These are phyloP conservation scores for Etia nguti DNA, from an alignment of 2,113 vertebrate genomes.

Conservation along the genomic window DNA sequence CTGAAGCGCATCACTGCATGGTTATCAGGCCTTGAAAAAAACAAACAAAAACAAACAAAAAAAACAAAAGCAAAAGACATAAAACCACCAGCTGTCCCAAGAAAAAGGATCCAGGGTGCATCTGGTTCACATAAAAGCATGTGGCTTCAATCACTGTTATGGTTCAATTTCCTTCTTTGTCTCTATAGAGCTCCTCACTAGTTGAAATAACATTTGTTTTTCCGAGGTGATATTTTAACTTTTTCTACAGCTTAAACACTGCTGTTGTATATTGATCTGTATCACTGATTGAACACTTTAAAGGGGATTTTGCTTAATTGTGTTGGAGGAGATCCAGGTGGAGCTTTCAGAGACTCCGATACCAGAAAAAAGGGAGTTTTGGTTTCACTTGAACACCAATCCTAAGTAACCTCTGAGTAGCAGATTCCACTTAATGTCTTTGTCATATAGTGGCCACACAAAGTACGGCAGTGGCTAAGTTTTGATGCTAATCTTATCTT, in stretches of 20 bases:
- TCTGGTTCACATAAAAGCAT: background rate
- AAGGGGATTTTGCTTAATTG: background rate
- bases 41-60: background rate
- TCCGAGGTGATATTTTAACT: background rate
- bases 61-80: background rate
- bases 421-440: background rate
- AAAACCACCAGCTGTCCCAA: background rate
- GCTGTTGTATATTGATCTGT: background rate
- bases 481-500: background rate
- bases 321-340: background rate
- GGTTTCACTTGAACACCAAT: background rate
- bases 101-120: background rate
- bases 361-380: background rate
- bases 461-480: background rate
- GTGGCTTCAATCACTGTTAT: background rate
- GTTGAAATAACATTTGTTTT: background rate
- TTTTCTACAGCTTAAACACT: background rate
- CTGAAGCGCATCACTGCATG: background rate
- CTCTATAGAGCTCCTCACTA: background rate
- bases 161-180: background rate
- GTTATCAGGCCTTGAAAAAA: background rate
- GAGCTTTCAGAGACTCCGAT: background rate
- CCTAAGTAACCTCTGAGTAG: background rate
- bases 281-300: slow-evolving; percentile 19
- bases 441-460: background rate